These are phyloP conservation scores for Musca domestica DNA, from an alignment of 1,140 invertebrate genomes.

Conservation along the genomic window DNA sequence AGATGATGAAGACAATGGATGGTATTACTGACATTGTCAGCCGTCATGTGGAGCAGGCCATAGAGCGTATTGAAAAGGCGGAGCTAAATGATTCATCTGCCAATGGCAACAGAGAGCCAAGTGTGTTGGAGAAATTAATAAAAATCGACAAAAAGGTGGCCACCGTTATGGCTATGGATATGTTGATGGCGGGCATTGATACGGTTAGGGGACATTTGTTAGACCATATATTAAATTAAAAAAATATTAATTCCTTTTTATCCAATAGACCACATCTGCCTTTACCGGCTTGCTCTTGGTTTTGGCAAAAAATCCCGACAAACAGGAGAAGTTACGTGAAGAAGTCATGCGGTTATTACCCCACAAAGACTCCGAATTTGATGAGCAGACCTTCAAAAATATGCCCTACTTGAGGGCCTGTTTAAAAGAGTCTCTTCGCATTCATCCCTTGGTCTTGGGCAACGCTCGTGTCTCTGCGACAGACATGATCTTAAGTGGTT, in stretches of 20 bases:
- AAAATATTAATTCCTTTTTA: neutral
- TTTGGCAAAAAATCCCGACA: constrained; percentile 67
- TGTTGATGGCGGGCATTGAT: constrained; percentile 72
- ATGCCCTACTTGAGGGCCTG: constrained; percentile 63
- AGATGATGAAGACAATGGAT: constrained; percentile 56
- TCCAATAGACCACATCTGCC: constrained; percentile 30
- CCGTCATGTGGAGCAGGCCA: constrained; percentile 36
- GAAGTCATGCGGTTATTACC: constrained; percentile 63
- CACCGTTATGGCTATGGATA: constrained; percentile 66
- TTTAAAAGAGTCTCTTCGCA: constrained; percentile 62
- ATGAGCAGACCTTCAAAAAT: constrained; percentile 56
- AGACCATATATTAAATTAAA: neutral
- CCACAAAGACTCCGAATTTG: constrained; percentile 55
- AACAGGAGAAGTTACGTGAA: constrained; percentile 67
- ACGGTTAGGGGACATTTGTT: constrained; percentile 58
- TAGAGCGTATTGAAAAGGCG: constrained; percentile 32
- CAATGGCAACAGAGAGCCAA: constrained; percentile 57
- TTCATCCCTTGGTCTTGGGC: constrained; percentile 56
- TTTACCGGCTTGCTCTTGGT: constrained; percentile 27
- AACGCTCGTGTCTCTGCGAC: constrained; percentile 54
- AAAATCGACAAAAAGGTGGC: constrained; percentile 62
- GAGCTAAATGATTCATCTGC: constrained; percentile 32
- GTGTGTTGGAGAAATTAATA: constrained; percentile 61
- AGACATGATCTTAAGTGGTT: constrained; percentile 58
- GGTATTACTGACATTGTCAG: constrained; percentile 36